Evolutionary conservation across 2,888 invertebrate genomes (phyloP).

Genomic region (Cheilosia vernalis): DNA sequence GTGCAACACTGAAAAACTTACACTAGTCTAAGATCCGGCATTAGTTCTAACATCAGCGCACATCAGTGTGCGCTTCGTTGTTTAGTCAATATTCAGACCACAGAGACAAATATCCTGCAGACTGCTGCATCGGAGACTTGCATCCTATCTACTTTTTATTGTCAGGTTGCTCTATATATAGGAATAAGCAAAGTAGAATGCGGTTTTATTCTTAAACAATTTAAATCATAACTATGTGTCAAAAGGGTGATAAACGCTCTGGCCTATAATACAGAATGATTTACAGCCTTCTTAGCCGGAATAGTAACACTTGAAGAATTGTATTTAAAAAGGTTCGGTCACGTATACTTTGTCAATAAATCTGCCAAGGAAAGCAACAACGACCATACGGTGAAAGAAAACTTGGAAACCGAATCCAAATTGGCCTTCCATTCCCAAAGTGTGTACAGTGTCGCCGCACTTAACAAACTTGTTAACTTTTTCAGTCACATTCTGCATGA

Average conservation of each 20-base stretch:
- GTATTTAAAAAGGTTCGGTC: not conserved
- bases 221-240: not conserved
- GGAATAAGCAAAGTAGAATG: no score
- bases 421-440: not conserved
- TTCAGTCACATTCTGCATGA: constrained; percentile 10
- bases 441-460: not conserved
- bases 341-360: not conserved
- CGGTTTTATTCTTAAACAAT: no score
- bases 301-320: not conserved
- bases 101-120: no score
- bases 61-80: no score
- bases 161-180: no score
- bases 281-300: not conserved
- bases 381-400: not conserved
- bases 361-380: not conserved
- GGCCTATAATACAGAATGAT: not conserved
- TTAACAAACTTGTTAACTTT: constrained; percentile 19
- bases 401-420: not conserved
- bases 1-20: no score
- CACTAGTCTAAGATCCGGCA: no score
- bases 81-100: no score
- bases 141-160: no score
- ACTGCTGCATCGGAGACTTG: no score
- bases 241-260: not conserved
- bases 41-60: no score